Evolutionary conservation across 2,888 invertebrate species (phyloP).

Genomic region (Melieria picta): DNA sequence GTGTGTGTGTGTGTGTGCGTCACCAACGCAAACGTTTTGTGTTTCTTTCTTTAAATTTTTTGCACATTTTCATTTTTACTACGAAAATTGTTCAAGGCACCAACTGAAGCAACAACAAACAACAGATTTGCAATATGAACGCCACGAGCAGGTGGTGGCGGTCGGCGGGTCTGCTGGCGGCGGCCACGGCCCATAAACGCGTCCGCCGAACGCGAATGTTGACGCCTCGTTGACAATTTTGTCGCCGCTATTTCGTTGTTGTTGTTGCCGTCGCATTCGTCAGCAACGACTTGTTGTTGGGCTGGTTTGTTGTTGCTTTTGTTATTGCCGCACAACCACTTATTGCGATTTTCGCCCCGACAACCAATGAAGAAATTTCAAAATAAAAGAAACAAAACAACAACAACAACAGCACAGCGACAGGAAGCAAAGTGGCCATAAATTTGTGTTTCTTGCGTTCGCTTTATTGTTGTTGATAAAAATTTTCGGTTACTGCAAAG

Average conservation of each 20-base stretch:
- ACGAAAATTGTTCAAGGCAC: too few species aligned
- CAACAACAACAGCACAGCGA: slow-evolving; percentile 12
- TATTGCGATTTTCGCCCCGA: background rate
- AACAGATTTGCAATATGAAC: background rate
- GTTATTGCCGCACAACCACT: too few species aligned
- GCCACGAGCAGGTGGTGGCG: slow-evolving; percentile 27
- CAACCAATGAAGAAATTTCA: slow-evolving; percentile 9
- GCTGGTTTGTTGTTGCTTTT: background rate
- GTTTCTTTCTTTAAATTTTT: too few species aligned
- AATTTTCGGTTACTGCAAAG: too few species aligned
- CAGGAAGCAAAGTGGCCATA: too few species aligned
- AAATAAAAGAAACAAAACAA: slow-evolving; percentile 10
- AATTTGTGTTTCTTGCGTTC: too few species aligned
- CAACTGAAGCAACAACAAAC: too few species aligned
- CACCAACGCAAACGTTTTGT: too few species aligned
- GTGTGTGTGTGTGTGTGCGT: too few species aligned
- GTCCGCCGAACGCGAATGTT: background rate
- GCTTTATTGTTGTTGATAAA: too few species aligned
- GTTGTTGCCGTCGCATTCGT: background rate
- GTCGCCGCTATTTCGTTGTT: background rate
- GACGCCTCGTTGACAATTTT: background rate
- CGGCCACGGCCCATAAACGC: background rate
- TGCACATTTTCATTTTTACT: too few species aligned
- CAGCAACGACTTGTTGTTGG: background rate
- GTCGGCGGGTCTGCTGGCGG: background rate